Percentiles rank a stretch among this genome's conserved stretches.
These are phyloP conservation scores for Melinopterus prodromus DNA, from an alignment of 2,888 invertebrate species.

Conservation along the genomic window DNA sequence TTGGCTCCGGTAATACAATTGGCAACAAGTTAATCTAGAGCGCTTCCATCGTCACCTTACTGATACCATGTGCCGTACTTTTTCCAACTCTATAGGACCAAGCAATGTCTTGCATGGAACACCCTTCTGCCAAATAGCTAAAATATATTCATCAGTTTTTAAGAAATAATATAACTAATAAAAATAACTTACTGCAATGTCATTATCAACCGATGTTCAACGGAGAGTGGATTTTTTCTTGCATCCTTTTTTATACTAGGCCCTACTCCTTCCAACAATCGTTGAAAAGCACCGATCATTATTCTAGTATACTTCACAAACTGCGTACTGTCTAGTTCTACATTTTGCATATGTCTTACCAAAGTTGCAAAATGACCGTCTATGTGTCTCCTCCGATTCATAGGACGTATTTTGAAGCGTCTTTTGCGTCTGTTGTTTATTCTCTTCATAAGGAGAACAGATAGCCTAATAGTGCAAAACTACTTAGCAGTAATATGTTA, in stretches of 20 bases:
- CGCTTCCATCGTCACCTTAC: constrained; percentile 9
- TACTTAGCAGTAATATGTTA: no score
- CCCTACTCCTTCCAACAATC: neutral
- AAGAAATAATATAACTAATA: neutral
- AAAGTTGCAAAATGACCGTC: constrained; percentile 9
- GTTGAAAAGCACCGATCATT: neutral
- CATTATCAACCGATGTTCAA: constrained; percentile 10
- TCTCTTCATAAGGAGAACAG: neutral
- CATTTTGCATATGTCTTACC: neutral
- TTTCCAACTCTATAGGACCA: constrained; percentile 31
- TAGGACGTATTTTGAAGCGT: constrained; percentile 4
- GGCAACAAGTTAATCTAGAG: constrained; percentile 16
- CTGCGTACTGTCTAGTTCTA: neutral
- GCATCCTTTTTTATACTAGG: constrained; percentile 9
- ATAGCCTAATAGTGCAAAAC: neutral
- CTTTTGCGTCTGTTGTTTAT: neutral
- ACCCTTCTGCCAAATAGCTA: constrained; percentile 40
- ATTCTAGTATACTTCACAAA: constrained; percentile 13
- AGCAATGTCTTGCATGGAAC: constrained; percentile 41
- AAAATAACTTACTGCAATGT: constrained; percentile 11
- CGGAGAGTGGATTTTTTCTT: neutral
- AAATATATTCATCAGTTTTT: constrained; percentile 13
- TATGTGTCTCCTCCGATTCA: neutral
- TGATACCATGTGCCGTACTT: constrained; percentile 16
- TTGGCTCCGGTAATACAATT: constrained; percentile 31